Base-by-base conservation (phyloP, 2,113 vertebrate genomes). In the Hymenochirus boettgeri region DNA sequence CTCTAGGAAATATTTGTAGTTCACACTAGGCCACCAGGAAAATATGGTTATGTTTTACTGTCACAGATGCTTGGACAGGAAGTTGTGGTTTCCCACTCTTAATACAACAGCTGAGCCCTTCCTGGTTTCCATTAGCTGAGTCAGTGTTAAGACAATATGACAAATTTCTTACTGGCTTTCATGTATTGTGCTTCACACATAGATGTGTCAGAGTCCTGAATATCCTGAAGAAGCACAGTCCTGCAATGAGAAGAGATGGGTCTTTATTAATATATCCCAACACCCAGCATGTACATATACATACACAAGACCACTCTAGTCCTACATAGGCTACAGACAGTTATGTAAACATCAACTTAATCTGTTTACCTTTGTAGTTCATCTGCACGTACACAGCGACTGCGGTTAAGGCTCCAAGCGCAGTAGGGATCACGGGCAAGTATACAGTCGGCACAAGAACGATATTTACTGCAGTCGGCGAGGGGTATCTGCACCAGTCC, bases 391-490 rank as follows among this genome's bases (percentile, higher is more conserved):
- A 96, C 87, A 2, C 95, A 98, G 65, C 86, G 88, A 37, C 91
- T 92, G 48, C 82, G 73, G 46, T 95, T 94, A 52, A 79, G 81
- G 67, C 84, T 94, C 94, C 96, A 98, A 54, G 91, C 94, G 1
- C 96, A 98, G 85, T 93, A 95, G 59, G 96, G 96, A 69, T 98
- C 96, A 50, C 94, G 84, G 26, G 95, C 89, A 0, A 99, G 89
- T 70, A 96, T 77, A 2, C 96, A 99, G 83, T 99, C 96, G 0
- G 86, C 85, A 64, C 91, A 96, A 5, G 90, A 92, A 55, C 80
- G 89, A 82, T 98, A 99, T 72, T 92, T 94, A 70, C 79, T 74
- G 19, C 96, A 99, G 78, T 95, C 90, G 0, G 93, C 92, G 80
- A 95, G 77, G 29, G 94, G 91, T 74, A 99, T 73, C 85, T 94